Base-by-base conservation (phyloP, 2,797 vertebrate genomes). In the Zenarchopterus dispar region DNA sequence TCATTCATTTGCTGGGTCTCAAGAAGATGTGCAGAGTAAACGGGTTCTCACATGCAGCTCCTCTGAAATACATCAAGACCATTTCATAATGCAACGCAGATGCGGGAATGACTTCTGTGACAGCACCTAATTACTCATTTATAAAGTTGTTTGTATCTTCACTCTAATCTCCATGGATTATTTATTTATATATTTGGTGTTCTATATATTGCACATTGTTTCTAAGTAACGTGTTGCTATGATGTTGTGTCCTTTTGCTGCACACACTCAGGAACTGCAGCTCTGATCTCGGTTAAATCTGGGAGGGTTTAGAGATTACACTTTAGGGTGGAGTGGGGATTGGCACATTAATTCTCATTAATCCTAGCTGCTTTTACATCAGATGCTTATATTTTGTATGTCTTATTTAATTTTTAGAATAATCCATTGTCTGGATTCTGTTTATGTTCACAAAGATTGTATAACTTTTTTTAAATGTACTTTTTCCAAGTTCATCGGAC, bases 181-280 rank as follows among this genome's bases (percentile, higher is more conserved):
- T 36, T 31, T 9, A 6, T 36, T 19, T 6, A 47, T 22, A 47
- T 15, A 2, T 22, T 47, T 39, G 2, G 36, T 13, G 13, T 31
- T 39, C 28, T 57, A 11, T 13, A 46, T 50, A 33, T 44, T 6
- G 18, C 2, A 36, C 1, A 1, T 64, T 48, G 51, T 52, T 58
- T 51, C 42, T 28, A 67, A 45, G 41, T 28, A 52, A 45, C 55
- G 36, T 43, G 17, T 18, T n/a, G 16, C 18, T 15, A 13, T 43
- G 26, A 28, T 6, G 9, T 2, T 22, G 6, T 4, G 17, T 24
- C 28, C 44, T 39, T 56, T 8, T 28, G 11, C 5, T 33, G 42
- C 16, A 11, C 13, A 13, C 1, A 43, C 15, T 23, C 13, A 46
- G 21, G 31, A 45, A 19, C 36, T 28, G 1, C n/a, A 28, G 46